These are phyloP conservation scores for Ahaetulla prasina DNA, from an alignment of 2,113 vertebrate genomes.

Conservation along the genomic window DNA sequence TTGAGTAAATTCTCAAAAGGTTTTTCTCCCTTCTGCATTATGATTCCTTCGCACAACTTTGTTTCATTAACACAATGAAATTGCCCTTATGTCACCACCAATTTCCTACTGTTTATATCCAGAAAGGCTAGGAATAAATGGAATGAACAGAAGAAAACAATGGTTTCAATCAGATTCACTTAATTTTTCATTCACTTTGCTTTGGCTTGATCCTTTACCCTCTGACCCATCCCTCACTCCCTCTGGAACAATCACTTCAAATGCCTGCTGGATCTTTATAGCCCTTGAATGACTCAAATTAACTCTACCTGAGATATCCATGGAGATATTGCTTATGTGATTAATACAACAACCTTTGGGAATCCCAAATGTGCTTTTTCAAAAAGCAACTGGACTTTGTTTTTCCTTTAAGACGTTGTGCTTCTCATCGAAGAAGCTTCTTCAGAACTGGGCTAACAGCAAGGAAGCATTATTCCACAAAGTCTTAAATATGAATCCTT, in stretches of 20 bases:
- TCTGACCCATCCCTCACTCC: constrained; percentile 5
- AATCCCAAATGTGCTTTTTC: neutral
- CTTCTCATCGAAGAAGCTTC: neutral
- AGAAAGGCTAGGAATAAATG: constrained; percentile 45
- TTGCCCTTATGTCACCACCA: constrained; percentile 9
- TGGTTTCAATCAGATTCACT: constrained; percentile 27
- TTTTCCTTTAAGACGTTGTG: neutral
- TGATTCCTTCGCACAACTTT: constrained; percentile 32
- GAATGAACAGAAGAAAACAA: constrained; percentile 23
- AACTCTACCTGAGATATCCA: neutral
- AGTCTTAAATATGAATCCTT: neutral
- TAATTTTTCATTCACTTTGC: constrained; percentile 11
- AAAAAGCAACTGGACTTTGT: neutral
- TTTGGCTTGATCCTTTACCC: neutral
- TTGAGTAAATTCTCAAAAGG: neutral
- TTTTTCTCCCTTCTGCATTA: neutral
- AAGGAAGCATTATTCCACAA: neutral
- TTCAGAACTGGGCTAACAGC: neutral
- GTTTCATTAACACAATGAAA: constrained; percentile 33
- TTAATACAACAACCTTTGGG: neutral
- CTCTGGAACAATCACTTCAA: neutral
- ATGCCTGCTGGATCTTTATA: constrained; percentile 2
- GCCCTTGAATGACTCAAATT: neutral
- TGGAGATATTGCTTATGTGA: constrained; percentile 1
- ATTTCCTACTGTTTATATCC: constrained; percentile 45